These are phyloP conservation scores for Amiota minor DNA, from an alignment of 2,888 invertebrate genomes.

Conservation along the genomic window DNA sequence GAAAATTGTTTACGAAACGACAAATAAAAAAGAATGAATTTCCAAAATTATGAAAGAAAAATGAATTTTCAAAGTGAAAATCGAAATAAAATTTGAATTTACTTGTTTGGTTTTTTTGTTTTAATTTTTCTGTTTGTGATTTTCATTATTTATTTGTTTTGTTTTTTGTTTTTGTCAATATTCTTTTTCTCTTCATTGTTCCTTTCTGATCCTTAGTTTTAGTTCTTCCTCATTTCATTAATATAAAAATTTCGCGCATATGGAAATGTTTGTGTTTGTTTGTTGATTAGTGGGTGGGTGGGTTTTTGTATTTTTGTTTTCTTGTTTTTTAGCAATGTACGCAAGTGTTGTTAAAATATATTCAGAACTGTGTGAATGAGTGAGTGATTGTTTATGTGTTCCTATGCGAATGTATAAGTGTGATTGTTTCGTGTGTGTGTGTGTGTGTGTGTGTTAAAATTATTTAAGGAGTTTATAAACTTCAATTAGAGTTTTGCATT, in stretches of 20 bases:
- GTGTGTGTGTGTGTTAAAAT: neutral
- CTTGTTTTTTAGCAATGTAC: neutral
- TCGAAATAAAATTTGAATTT: too few species aligned
- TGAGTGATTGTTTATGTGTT: slow-evolving; percentile 16
- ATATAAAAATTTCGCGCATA: neutral
- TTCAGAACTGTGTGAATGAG: neutral
- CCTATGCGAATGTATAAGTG: neutral
- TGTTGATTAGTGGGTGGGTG: neutral
- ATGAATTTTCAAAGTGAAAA: too few species aligned
- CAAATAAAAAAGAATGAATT: too few species aligned
- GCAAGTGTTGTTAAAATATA: too few species aligned
- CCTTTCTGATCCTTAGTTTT: neutral
- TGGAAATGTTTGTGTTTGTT: slow-evolving; percentile 1
- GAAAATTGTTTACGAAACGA: too few species aligned
- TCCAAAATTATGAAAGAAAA: too few species aligned
- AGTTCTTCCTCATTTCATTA: neutral
- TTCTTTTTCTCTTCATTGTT: neutral
- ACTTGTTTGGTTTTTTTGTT: too few species aligned
- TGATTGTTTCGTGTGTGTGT: neutral
- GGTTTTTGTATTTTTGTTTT: neutral
- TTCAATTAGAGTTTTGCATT: neutral
- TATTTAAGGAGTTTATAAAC: neutral
- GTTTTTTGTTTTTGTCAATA: neutral
- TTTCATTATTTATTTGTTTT: too few species aligned
- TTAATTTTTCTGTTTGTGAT: too few species aligned